Evolutionary conservation across 1,140 invertebrate species (phyloP), one percentile per base, ranked within the genome.

Genomic region (Anthonomus grandis): DNA sequence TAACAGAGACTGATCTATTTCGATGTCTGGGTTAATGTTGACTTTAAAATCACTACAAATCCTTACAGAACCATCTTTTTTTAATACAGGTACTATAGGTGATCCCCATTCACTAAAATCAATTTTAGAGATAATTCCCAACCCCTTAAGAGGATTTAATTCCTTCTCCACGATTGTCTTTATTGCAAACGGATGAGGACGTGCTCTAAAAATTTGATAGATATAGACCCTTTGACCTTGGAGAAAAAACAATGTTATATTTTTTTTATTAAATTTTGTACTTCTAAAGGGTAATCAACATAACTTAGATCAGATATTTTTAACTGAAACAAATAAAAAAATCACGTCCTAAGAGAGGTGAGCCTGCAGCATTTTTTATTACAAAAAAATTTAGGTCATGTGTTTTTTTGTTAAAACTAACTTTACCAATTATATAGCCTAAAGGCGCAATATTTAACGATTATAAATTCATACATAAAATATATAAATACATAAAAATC

Each of bases 1-100:
- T 25, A 81, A 61, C 5, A 78, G 76, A 64, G 74, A 72, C 6
- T 62, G 62, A 59, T 71, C 64, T 36, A 67, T 66, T 47, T 68
- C 57, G n/a, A 70, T 57, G 21, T 50, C 59, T 15, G 62, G 59
- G 59, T 74, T 72, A 12, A 74, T 59, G 2, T 69, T 72, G 47
- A 67, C 64, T 48, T 71, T 68, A 58, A 71, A 79, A 64, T 79
- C 76, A 0, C 72, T 70, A 65, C 76, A 78, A 27, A 79, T 64
- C 15, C 77, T 21, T 18, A 72, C 59, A 2, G 62, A n/a, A n/a
- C n/a, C n/a, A n/a, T n/a, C n/a, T n/a, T n/a, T n/a, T n/a, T n/a
- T n/a, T n/a, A n/a, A n/a, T 4, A 79, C 72, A 0, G 75, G 63
- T 0, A 78, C 75, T 8, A 80, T 64, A 0, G 72, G 74, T n/a